phyloP scores from a whole-genome alignment of 2,888 invertebrate genomes.

The Sarcophaga subvicina region DNA sequence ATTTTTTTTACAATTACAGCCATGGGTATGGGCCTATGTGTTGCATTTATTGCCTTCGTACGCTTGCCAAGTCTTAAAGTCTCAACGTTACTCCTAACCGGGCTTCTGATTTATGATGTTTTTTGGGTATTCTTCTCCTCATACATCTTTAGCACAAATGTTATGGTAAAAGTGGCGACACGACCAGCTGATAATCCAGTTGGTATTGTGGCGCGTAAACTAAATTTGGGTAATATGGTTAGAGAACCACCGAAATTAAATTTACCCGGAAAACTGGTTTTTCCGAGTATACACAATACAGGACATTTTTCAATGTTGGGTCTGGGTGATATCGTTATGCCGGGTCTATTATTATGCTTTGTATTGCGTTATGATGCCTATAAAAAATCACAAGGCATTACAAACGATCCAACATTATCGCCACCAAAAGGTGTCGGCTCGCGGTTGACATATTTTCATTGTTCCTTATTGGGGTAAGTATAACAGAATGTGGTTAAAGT shows the following conservation, averaged over 20 bases:
- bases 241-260: constrained; percentile 97
- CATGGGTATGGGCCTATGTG: constrained; percentile 99
- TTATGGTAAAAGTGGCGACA: constrained; percentile 97
- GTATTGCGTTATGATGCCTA: constrained; percentile 98
- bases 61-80: constrained; percentile 97
- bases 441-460: constrained; percentile 97
- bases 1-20: constrained; percentile 83
- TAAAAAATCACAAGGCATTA: constrained; percentile 88
- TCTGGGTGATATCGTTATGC: constrained; percentile 95
- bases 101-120: constrained; percentile 96
- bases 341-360: constrained; percentile 96
- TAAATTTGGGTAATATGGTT: constrained; percentile 94
- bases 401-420: constrained; percentile 84
- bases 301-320: constrained; percentile 99
- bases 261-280: constrained; percentile 97
- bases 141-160: constrained; percentile 98
- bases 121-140: constrained; percentile 99
- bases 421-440: constrained; percentile 84
- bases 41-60: constrained; percentile 98
- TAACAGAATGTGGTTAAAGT: no score
- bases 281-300: constrained; percentile 97
- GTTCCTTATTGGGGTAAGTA: constrained; percentile 93
- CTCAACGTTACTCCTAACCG: constrained; percentile 95
- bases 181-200: constrained; percentile 96
- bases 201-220: constrained; percentile 94